phyloP scores from a whole-genome alignment of 2,888 invertebrate species.

The Icerya purchasi region DNA sequence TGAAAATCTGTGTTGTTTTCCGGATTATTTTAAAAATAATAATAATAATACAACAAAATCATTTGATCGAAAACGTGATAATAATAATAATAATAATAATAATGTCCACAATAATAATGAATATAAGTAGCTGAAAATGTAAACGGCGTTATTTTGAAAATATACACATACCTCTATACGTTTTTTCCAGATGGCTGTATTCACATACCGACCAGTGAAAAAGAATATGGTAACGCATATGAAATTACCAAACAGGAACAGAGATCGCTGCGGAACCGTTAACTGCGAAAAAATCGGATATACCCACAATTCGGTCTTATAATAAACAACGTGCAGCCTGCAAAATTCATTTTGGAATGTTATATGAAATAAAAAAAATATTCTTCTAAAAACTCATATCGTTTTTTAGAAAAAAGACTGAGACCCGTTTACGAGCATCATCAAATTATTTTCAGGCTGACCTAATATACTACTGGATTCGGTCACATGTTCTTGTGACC shows the following conservation, averaged over 20 bases:
- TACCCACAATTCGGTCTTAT: constrained; percentile 63
- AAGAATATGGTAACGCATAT: constrained; percentile 40
- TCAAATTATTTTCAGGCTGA: neutral
- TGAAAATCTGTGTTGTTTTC: too few species aligned
- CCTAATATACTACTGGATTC: neutral
- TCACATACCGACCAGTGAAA: constrained; percentile 46
- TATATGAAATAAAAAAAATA: neutral
- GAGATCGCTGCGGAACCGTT: constrained; percentile 43
- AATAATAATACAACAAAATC: too few species aligned
- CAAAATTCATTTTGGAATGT: constrained; percentile 15
- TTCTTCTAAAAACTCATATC: neutral
- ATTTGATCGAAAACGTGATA: too few species aligned
- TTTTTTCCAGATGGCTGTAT: constrained; percentile 41
- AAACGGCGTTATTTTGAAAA: too few species aligned
- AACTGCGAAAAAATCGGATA: constrained; percentile 72
- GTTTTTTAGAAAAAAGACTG: neutral
- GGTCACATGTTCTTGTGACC: too few species aligned
- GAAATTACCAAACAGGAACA: constrained; percentile 47
- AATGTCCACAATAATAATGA: too few species aligned
- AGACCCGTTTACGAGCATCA: neutral
- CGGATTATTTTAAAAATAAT: too few species aligned
- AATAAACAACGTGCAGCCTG: constrained; percentile 48
- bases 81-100: too few species aligned
- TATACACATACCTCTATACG: constrained; percentile 4
- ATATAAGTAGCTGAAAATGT: too few species aligned